Base-by-base conservation (phyloP, 2,888 invertebrate genomes). In the Pandemis corylana region DNA sequence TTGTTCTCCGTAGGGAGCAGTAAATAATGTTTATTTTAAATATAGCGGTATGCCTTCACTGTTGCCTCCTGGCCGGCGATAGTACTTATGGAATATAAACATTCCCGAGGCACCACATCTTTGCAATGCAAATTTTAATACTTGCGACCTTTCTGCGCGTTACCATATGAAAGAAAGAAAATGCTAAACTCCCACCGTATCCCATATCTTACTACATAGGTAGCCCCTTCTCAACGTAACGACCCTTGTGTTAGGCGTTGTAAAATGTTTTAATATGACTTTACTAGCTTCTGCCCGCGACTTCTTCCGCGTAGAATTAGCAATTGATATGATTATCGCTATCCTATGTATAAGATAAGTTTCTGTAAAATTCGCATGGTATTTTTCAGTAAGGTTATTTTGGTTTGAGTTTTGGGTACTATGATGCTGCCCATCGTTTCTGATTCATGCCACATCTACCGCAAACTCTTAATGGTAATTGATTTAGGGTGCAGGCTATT, bases 61-160 rank as follows among this genome's bases (percentile, higher is more conserved):
- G 56, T 9, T 7, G 56, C 7, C 56, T 56, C 20, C 56, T 15
- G 20, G 20, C 20, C 7, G 9, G 41, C 66, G 66, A n/a, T 51
- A 20, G 28, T 53, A 56, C 20, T 56, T 56, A 36, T n/a, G 46
- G 49, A 49, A 69, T 36, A 61, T 46, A 68, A 62, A 46, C 63
- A 64, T 56, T 44, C 15, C 10, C 20, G 36, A 15, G 53, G 20
- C 64, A 42, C 44, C 44, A 28, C 15, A 65, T 64, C 28, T 71
- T 71, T 64, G 64, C 64, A 65, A 71, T 71, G 71, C 64, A 71
- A 71, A 71, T 71, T 65, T 65, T 44, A 71, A 64, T 56, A 70
- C 53, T 53, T 65, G 64, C n/a, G 71, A 65, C 64, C 64, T 56
- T 56, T 36, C 10, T 56, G 53, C 71, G 28, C 65, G 64, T 71